A percentile compares a stretch with the other conserved stretches of the same genome.
These are phyloP conservation scores for Drosophila meridiana DNA, from an alignment of 2,888 invertebrate species.

Conservation along the genomic window DNA sequence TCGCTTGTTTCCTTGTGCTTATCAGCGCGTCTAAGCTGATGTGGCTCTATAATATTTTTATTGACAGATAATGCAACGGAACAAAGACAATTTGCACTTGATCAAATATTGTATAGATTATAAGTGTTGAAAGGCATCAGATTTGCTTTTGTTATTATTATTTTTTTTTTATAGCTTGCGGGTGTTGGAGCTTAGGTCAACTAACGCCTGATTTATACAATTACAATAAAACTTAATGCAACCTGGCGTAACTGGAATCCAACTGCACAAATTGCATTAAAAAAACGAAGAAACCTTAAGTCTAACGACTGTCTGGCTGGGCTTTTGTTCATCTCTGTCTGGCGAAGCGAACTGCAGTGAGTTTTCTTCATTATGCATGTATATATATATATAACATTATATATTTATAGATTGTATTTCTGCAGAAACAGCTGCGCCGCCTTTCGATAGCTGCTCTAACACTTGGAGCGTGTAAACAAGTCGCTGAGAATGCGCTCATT, in stretches of 20 bases:
- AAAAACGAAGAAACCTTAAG: background rate
- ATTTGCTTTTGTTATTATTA: constrained; percentile 2
- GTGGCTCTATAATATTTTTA: constrained; percentile 33
- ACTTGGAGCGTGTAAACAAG: constrained; percentile 45
- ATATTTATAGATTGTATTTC: constrained; percentile 2
- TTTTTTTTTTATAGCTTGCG: background rate
- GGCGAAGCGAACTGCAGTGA: background rate
- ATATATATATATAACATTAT: background rate
- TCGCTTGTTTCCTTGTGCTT: constrained; percentile 34
- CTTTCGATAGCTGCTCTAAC: constrained; percentile 8
- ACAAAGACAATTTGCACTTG: constrained; percentile 66
- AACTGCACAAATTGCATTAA: constrained; percentile 28
- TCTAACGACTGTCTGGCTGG: constrained; percentile 22
- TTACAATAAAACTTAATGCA: constrained; percentile 5
- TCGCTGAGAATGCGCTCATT: constrained; percentile 59
- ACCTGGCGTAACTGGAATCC: constrained; percentile 38
- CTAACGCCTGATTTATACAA: constrained; percentile 27
- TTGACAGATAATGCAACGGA: constrained; percentile 61
- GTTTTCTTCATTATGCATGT: background rate
- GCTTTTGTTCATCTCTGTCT: constrained; percentile 21
- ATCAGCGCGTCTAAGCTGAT: constrained; percentile 47
- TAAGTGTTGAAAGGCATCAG: constrained; percentile 18
- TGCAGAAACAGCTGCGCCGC: constrained; percentile 12
- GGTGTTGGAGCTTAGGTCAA: constrained; percentile 2
- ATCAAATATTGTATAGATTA: constrained; percentile 43